Conservation (phyloP, 64 coral and sea anemone species). For the Pocillopora verrucosa region DNA sequence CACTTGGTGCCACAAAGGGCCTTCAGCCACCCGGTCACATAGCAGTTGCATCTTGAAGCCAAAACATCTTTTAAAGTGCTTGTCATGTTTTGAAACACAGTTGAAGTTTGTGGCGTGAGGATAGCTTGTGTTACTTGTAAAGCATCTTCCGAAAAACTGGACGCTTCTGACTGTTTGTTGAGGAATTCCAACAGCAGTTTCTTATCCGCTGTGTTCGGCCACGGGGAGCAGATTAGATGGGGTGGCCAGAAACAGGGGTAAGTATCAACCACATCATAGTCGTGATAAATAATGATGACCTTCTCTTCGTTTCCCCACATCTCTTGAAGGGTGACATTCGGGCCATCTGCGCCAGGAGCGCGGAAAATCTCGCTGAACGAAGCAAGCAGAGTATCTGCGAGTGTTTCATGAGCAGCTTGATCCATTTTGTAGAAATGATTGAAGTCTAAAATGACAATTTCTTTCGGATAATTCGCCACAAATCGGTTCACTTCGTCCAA, state of each 20-base stretch:
- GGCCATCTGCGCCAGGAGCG: slow-evolving; percentile 56
- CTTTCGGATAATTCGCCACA: slow-evolving; percentile 70
- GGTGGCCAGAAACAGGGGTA: slow-evolving; percentile 91
- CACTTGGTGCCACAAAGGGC: slow-evolving; percentile 61
- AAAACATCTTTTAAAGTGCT: slow-evolving; percentile 74
- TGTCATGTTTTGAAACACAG: slow-evolving; percentile 75
- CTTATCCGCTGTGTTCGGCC: slow-evolving; percentile 78
- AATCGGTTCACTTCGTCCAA: slow-evolving; percentile 80
- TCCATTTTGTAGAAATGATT: slow-evolving; percentile 88
- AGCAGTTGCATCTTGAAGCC: slow-evolving; percentile 62
- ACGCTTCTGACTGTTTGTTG: slow-evolving; percentile 60
- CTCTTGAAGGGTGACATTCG: slow-evolving; percentile 85
- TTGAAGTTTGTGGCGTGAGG: slow-evolving; percentile 85
- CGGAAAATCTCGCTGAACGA: slow-evolving; percentile 80
- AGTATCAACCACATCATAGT: slow-evolving; percentile 57
- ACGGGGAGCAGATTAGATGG: slow-evolving; percentile 65
- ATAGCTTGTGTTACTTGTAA: slow-evolving; percentile 89
- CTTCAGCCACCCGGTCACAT: slow-evolving; percentile 81
- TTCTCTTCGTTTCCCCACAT: slow-evolving; percentile 89
- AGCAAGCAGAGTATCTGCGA: slow-evolving; percentile 76
- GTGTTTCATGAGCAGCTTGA: slow-evolving; percentile 65
- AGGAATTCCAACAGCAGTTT: slow-evolving; percentile 84
- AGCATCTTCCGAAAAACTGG: slow-evolving; percentile 30
- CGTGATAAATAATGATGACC: slow-evolving; percentile 81
- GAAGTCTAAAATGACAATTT: slow-evolving; percentile 76